A percentile compares a stretch with the other conserved stretches of the same genome.
Conservation (phyloP, 2,113 vertebrate genomes). For the Gallinago paraguaiae region DNA sequence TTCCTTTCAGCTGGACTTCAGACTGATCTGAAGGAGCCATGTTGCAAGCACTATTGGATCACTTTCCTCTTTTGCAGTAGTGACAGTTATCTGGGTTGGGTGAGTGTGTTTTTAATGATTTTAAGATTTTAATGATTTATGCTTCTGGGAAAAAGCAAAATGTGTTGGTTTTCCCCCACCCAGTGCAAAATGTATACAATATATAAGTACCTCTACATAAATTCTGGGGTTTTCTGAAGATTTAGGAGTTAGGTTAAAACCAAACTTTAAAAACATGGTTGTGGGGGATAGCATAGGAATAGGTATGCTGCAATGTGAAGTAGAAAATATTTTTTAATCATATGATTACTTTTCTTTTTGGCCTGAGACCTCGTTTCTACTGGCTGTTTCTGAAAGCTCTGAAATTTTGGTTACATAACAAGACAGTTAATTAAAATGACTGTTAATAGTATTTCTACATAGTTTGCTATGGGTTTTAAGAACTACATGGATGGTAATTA, state of each 20-base stretch:
- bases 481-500: background rate
- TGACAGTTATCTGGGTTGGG: conserved; percentile 22
- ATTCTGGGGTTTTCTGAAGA: background rate
- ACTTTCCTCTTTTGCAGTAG: conserved; percentile 10
- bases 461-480: background rate
- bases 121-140: conserved; percentile 38
- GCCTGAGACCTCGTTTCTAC: background rate
- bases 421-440: background rate
- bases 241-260: background rate
- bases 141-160: background rate
- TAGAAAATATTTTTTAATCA: background rate
- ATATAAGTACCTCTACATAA: background rate
- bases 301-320: background rate
- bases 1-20: conserved; percentile 28
- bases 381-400: background rate
- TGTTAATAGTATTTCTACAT: background rate
- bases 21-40: conserved; percentile 9
- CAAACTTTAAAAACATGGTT: background rate
- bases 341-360: background rate
- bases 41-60: conserved; percentile 9
- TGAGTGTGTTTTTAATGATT: background rate
- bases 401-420: background rate
- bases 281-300: background rate
- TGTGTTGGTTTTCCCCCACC: background rate
- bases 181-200: background rate